A percentile compares a stretch with the other conserved stretches of the same genome.
These are phyloP conservation scores for Chaenocephalus aceratus DNA, from an alignment of 2,113 vertebrate genomes.

Conservation along the genomic window DNA sequence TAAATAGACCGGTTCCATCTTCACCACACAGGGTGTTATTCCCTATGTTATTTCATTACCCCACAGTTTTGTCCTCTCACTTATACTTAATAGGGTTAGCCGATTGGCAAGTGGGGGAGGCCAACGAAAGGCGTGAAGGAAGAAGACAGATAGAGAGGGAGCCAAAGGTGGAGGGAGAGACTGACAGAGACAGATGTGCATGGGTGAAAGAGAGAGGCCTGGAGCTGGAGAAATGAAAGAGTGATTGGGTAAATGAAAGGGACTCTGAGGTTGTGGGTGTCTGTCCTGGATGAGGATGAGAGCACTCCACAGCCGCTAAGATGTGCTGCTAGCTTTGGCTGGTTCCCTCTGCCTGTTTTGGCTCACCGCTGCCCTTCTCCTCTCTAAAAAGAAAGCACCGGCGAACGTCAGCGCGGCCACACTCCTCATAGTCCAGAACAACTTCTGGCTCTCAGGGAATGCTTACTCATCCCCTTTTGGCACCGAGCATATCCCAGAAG, in stretches of 20 bases:
- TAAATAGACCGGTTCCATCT: slow-evolving; percentile 61
- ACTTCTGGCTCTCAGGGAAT: slow-evolving; percentile 61
- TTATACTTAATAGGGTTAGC: slow-evolving; percentile 63
- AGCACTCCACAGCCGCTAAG: slow-evolving; percentile 44
- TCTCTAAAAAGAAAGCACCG: slow-evolving; percentile 47
- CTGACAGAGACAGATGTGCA: slow-evolving; percentile 65
- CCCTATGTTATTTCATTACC: slow-evolving; percentile 53
- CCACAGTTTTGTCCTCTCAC: slow-evolving; percentile 57
- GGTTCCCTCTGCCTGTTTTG: slow-evolving; percentile 44
- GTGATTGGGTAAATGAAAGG: slow-evolving; percentile 67
- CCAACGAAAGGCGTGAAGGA: slow-evolving; percentile 23
- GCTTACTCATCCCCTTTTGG: slow-evolving; percentile 65
- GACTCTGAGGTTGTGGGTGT: slow-evolving; percentile 71
- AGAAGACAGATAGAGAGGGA: slow-evolving; percentile 47
- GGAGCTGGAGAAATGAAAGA: slow-evolving; percentile 54
- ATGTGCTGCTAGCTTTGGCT: slow-evolving; percentile 60
- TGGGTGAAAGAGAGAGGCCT: slow-evolving; percentile 28
- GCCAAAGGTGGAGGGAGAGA: slow-evolving; percentile 58
- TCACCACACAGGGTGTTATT: slow-evolving; percentile 47
- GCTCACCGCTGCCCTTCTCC: slow-evolving; percentile 30
- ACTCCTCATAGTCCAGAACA: slow-evolving; percentile 63
- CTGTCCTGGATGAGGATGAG: slow-evolving; percentile 57
- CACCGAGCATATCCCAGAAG: slow-evolving; percentile 17
- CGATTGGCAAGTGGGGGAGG: slow-evolving; percentile 49
- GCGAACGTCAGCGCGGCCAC: slow-evolving; percentile 59